Conservation (phyloP, 1,140 invertebrate species). For the Drosophila lacteicornis region DNA sequence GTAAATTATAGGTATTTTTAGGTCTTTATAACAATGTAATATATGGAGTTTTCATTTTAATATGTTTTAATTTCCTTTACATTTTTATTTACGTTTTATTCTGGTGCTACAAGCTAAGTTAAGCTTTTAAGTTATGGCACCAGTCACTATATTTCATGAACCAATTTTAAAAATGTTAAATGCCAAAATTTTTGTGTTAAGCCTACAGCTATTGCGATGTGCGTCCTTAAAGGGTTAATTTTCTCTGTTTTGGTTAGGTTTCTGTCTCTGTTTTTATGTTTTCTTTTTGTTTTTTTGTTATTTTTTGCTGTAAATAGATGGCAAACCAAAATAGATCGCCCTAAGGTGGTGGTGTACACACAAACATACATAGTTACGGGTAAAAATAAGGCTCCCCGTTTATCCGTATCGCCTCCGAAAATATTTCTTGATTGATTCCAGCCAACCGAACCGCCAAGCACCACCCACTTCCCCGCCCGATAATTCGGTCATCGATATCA, state of each 20-base stretch:
- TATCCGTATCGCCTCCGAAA: slow-evolving; percentile 4
- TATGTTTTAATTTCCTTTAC: no score
- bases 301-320: slow-evolving; percentile 11
- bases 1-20: no score
- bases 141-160: no score
- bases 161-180: no score
- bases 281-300: background rate
- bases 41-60: no score
- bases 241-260: background rate
- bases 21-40: no score
- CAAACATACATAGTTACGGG: slow-evolving; percentile 2
- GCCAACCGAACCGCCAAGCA: background rate
- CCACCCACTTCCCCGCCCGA: slow-evolving; percentile 6
- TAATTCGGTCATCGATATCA: slow-evolving; percentile 25
- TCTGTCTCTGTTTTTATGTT: slow-evolving; percentile 1
- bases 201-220: background rate
- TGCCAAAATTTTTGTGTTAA: no score
- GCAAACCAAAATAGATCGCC: slow-evolving; percentile 37
- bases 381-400: slow-evolving; percentile 17
- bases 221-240: background rate
- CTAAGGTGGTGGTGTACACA: slow-evolving; percentile 14
- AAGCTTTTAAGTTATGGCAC: no score
- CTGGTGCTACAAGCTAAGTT: no score
- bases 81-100: no score
- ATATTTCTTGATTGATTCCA: slow-evolving; percentile 37